Conservation (phyloP, 2,888 invertebrate species). For the Himalopsyche kuldschensis region DNA sequence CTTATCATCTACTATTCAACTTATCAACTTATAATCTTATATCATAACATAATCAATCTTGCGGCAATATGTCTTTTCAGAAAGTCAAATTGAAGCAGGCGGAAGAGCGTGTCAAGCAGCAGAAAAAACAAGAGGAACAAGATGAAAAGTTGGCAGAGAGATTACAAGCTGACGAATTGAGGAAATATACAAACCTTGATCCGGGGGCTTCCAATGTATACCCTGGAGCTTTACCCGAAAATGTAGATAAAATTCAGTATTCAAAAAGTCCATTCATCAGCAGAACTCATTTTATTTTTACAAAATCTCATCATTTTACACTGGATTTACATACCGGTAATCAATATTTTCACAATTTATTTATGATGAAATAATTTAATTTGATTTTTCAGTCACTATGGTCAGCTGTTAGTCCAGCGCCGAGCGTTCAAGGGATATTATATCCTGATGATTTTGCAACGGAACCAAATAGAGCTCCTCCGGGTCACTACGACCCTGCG, state of each 20-base stretch:
- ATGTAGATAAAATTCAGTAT: conserved; percentile 12
- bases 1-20: no score
- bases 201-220: conserved; percentile 7
- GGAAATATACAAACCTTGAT: conserved; percentile 38
- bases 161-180: conserved; percentile 55
- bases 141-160: conserved; percentile 54
- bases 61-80: conserved; percentile 43
- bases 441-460: conserved; percentile 67
- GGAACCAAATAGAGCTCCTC: conserved; percentile 56
- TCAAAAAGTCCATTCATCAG: no score
- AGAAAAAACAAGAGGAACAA: conserved; percentile 52
- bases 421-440: conserved; percentile 58
- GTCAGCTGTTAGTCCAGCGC: conserved; percentile 46
- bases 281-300: no score
- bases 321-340: no score
- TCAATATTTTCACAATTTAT: no score
- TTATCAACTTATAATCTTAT: not conserved
- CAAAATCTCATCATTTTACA: no score
- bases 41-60: not conserved
- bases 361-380: not conserved
- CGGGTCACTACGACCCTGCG: conserved; percentile 50
- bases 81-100: conserved; percentile 50
- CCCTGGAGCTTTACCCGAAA: conserved; percentile 21
- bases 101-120: conserved; percentile 46
- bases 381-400: conserved; percentile 31